phyloP scores from a whole-genome alignment of 2,888 invertebrate genomes.

The Malachius bipustulatus region DNA sequence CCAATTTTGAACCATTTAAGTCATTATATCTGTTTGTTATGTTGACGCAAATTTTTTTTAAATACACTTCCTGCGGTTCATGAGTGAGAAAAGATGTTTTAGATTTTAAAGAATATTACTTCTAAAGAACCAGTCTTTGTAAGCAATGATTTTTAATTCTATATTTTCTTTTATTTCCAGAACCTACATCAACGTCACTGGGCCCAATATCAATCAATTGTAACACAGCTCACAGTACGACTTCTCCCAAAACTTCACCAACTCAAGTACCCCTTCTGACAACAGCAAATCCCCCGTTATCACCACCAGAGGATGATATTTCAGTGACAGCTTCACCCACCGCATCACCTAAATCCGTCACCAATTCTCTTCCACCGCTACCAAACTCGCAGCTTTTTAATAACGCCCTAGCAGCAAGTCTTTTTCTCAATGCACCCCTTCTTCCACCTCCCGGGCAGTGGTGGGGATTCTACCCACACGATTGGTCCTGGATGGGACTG shows the following conservation, averaged over 20 bases:
- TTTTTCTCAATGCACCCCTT: conserved; percentile 62
- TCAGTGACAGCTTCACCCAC: conserved; percentile 52
- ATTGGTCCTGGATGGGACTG: conserved; percentile 54
- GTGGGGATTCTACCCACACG: conserved; percentile 65
- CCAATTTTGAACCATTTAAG: too few relatives aligned
- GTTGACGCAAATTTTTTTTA: too few relatives aligned
- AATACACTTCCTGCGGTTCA: too few relatives aligned
- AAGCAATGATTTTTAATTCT: conserved; percentile 2
- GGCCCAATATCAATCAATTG: conserved; percentile 38
- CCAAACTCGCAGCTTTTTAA: conserved; percentile 39
- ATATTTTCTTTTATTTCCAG: conserved; percentile 22
- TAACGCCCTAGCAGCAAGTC: conserved; percentile 53
- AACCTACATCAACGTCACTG: conserved; percentile 33
- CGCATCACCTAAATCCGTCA: conserved; percentile 42
- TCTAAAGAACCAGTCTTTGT: too few relatives aligned
- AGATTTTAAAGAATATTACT: too few relatives aligned
- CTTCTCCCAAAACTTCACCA: conserved; percentile 55
- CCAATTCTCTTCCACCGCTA: conserved; percentile 31
- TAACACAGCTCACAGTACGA: conserved; percentile 54
- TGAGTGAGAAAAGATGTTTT: too few relatives aligned
- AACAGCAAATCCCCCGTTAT: conserved; percentile 40
- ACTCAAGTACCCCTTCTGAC: conserved; percentile 35
- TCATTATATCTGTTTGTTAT: too few relatives aligned
- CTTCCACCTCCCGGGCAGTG: conserved; percentile 66
- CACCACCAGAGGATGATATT: conserved; percentile 49